Evolutionary conservation across 1,140 invertebrate genomes (phyloP).

Genomic region (Drosophila lacteicornis): DNA sequence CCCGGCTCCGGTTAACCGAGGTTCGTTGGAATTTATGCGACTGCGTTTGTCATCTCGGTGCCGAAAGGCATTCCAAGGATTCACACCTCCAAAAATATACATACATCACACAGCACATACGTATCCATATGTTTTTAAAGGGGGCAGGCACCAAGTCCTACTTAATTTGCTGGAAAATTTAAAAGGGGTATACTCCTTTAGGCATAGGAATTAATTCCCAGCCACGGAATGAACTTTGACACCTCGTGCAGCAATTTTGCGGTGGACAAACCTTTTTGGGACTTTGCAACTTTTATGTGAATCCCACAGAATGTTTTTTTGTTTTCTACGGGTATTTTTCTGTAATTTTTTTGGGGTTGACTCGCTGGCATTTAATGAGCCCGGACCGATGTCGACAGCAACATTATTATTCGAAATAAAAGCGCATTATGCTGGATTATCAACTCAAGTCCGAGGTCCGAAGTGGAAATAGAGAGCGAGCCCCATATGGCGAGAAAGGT

Average conservation of each 20-base stretch:
- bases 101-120: slow-evolving; percentile 5
- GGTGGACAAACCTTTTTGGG: slow-evolving; percentile 75
- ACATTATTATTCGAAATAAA: slow-evolving; percentile 85
- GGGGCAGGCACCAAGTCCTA: slow-evolving; percentile 26
- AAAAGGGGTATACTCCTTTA: slow-evolving; percentile 19
- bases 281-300: slow-evolving; percentile 57
- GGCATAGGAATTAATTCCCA: slow-evolving; percentile 76
- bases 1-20: slow-evolving; percentile 66
- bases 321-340: slow-evolving; percentile 5
- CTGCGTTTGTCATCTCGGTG: slow-evolving; percentile 69
- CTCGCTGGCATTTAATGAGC: slow-evolving; percentile 69
- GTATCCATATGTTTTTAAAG: slow-evolving; percentile 29
- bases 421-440: slow-evolving; percentile 84
- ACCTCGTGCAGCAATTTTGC: slow-evolving; percentile 84
- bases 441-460: slow-evolving; percentile 58
- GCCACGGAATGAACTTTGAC: slow-evolving; percentile 82
- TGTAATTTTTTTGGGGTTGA: slow-evolving; percentile 14
- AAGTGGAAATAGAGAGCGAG: slow-evolving; percentile 11
- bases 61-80: slow-evolving; percentile 62
- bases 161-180: slow-evolving; percentile 85
- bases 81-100: slow-evolving; percentile 63
- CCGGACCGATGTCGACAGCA: slow-evolving; percentile 78
- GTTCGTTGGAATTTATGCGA: slow-evolving; percentile 70
- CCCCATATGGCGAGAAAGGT: slow-evolving; percentile 61
- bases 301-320: slow-evolving; percentile 23